Evolutionary conservation across 2,888 invertebrate species (phyloP).

Genomic region (Agrypnus murinus): DNA sequence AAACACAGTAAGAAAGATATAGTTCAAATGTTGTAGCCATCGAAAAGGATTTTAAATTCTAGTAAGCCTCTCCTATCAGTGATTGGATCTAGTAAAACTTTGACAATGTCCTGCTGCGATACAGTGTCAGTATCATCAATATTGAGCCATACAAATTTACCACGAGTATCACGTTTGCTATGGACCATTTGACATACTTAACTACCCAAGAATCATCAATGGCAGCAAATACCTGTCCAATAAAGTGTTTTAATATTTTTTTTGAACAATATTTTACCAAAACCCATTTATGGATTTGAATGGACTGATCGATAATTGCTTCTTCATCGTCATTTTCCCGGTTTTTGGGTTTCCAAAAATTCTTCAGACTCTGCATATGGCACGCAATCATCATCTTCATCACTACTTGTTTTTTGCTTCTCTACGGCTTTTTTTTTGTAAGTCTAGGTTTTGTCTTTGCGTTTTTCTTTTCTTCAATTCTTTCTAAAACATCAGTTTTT

Average conservation of each 20-base stretch:
- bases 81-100: too few species aligned
- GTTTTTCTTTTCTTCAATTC: neutral
- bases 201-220: neutral
- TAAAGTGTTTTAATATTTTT: slow-evolving; percentile 1
- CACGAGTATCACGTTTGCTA: neutral
- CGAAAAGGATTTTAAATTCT: too few species aligned
- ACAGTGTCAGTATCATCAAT: too few species aligned
- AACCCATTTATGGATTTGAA: neutral
- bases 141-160: neutral
- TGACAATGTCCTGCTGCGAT: too few species aligned
- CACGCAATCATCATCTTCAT: neutral
- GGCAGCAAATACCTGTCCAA: neutral
- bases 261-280: neutral
- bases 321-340: neutral
- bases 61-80: too few species aligned
- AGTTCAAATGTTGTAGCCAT: too few species aligned
- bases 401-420: neutral
- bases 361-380: neutral
- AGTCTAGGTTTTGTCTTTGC: neutral
- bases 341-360: neutral
- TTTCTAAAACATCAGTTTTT: slow-evolving; percentile 10
- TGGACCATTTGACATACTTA: slow-evolving; percentile 3
- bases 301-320: neutral
- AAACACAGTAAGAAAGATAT: too few species aligned
- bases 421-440: neutral